A percentile compares a stretch with the other conserved stretches of the same genome.
phyloP scores from a whole-genome alignment of 2,113 vertebrate species.

The Tragelaphus buxtoni region DNA sequence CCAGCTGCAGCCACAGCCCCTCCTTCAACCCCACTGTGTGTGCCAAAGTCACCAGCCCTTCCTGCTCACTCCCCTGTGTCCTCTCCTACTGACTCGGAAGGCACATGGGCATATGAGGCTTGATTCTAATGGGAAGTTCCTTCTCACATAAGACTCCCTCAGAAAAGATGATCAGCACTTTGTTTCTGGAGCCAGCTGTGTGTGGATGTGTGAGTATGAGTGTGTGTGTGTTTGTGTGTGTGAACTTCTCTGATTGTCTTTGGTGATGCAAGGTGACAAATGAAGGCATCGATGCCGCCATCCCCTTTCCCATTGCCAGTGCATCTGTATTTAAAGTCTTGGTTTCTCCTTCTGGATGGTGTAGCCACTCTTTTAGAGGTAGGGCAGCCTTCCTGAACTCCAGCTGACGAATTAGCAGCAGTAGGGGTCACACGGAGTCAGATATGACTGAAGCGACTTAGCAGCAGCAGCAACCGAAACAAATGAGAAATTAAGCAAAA shows the following conservation, averaged over 20 bases:
- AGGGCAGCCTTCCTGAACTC: not conserved
- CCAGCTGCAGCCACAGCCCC: not conserved
- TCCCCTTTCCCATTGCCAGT: not conserved
- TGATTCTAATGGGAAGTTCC: not conserved
- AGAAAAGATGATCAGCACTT: accelerated
- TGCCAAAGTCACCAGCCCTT: not conserved
- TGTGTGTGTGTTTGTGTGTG: not conserved
- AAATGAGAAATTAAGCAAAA: not conserved
- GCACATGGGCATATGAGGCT: not conserved
- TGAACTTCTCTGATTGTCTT: not conserved
- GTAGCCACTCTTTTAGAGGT: not conserved
- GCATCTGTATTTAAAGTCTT: not conserved
- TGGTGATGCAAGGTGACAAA: not conserved
- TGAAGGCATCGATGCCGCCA: not conserved
- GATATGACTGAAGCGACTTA: no score
- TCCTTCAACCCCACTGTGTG: no score
- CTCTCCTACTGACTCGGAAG: not conserved
- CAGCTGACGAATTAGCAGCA: not conserved
- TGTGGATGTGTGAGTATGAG: not conserved
- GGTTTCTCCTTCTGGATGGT: not conserved
- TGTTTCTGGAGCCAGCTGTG: not conserved
- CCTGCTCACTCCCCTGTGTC: no score
- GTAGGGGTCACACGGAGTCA: no score
- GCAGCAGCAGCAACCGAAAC: not conserved
- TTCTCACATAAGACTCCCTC: not conserved